Evolutionary conservation across 2,888 invertebrate genomes (phyloP).

Genomic region (Alcis repandata): DNA sequence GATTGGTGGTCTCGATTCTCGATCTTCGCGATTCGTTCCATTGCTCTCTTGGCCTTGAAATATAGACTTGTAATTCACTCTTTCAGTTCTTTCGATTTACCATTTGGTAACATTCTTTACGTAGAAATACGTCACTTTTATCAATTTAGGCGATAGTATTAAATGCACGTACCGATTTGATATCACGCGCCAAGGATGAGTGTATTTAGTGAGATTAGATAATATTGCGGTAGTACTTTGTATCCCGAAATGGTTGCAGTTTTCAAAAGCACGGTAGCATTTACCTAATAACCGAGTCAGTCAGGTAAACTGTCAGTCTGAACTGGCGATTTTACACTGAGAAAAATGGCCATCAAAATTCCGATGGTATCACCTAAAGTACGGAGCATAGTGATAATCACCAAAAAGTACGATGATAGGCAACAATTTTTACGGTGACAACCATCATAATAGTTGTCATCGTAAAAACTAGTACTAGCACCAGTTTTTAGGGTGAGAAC

Average conservation of each 20-base stretch:
- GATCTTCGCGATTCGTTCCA: conserved; percentile 9
- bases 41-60: not conserved
- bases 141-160: conserved; percentile 1
- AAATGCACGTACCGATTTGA: not conserved
- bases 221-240: not conserved
- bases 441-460: too few relatives aligned
- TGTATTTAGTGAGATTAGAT: conserved; percentile 7
- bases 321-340: too few relatives aligned
- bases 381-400: too few relatives aligned
- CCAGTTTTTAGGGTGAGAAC: too few relatives aligned
- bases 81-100: not conserved
- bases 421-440: too few relatives aligned
- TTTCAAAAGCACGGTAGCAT: not conserved
- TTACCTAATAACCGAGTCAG: too few relatives aligned
- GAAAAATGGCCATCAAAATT: too few relatives aligned
- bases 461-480: too few relatives aligned
- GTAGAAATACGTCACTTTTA: conserved; percentile 6
- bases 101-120: not conserved
- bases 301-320: too few relatives aligned
- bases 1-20: conserved; percentile 1
- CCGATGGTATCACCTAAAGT: too few relatives aligned
- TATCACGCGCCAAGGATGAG: conserved; percentile 4
- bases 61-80: not conserved
- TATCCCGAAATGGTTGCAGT: not conserved
- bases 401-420: too few relatives aligned